Evolutionary conservation across 1,140 invertebrate genomes (phyloP), one percentile per base, ranked within the genome.

Genomic region (Drosophila bocqueti): DNA sequence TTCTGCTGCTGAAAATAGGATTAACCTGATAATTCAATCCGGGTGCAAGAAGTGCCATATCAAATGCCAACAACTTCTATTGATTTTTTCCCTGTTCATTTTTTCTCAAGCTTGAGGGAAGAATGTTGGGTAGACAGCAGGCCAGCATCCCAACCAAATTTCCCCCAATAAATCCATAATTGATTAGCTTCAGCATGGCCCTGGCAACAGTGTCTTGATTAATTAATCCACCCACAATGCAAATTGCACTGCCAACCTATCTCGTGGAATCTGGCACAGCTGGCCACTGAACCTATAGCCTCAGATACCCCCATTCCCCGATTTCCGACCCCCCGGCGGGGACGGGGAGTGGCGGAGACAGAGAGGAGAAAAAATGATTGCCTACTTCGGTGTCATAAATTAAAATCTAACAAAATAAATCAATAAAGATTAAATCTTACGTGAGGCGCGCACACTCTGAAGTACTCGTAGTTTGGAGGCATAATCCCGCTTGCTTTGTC

Each of bases 391-490:
- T 69, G 85, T 90, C 85, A 90, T 90, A 90, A 90, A 90, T 90
- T 90, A 90, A 90, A 90, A 90, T 90, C 85, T 85, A 90, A 90
- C 85, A 81, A 90, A 90, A 90, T 90, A 90, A 90, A 90, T 90
- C 85, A 90, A 90, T 90, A 90, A 90, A 90, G 85, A 90, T 90
- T 90, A 90, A 90, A 90, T 90, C 85, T 89, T 81, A 82, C 80
- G 79, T 81, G 83, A 67, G 54, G 68, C 68, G 29, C 67, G 74
- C 59, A 62, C 68, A 80, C 67, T 55, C 42, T 50, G 49, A 50
- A 54, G 60, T 63, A 66, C 58, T 66, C 58, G 50, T 49, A 75
- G 63, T 62, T 66, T 57, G 67, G 63, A 81, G 84, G 80, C 80
- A 89, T 84, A 89, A 90, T 89, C 84, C 84, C 78, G 81, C 76